Percentiles rank a stretch among this genome's conserved stretches.
Evolutionary conservation across 2,113 vertebrate species (phyloP).

Genomic region (Arizona elegans): DNA sequence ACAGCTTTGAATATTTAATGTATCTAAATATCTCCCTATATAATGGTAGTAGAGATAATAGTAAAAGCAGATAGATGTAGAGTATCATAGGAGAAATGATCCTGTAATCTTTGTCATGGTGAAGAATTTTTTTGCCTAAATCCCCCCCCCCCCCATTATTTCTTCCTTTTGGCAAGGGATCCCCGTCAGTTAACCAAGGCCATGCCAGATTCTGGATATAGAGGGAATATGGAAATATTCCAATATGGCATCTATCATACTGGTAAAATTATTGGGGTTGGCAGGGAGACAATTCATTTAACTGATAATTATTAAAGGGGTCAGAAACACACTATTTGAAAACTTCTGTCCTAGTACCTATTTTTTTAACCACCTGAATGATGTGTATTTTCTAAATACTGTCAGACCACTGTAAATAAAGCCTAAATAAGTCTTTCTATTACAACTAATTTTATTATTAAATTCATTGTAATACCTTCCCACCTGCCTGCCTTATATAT

Average conservation of each 20-base stretch:
- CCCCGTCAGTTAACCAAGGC: background rate
- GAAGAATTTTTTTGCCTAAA: background rate
- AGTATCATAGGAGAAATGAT: background rate
- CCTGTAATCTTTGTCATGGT: background rate
- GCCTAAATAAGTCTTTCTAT: slow-evolving; percentile 38
- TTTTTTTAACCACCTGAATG: background rate
- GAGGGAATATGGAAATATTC: background rate
- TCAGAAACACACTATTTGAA: background rate
- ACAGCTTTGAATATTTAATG: background rate
- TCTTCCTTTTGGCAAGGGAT: background rate
- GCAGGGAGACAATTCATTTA: background rate
- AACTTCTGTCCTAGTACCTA: background rate
- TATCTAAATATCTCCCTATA: background rate
- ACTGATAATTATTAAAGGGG: background rate
- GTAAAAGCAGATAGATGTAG: background rate
- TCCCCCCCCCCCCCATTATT: background rate
- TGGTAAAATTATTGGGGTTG: background rate
- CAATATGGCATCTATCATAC: background rate
- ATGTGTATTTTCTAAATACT: background rate
- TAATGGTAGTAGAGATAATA: background rate
- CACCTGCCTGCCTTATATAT: slow-evolving; percentile 24
- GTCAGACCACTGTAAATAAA: background rate
- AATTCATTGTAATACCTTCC: slow-evolving; percentile 34
- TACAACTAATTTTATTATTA: slow-evolving; percentile 36
- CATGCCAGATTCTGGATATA: background rate